Base-by-base conservation (phyloP, 2,797 vertebrate species). In the Lacerta bilineata region DNA sequence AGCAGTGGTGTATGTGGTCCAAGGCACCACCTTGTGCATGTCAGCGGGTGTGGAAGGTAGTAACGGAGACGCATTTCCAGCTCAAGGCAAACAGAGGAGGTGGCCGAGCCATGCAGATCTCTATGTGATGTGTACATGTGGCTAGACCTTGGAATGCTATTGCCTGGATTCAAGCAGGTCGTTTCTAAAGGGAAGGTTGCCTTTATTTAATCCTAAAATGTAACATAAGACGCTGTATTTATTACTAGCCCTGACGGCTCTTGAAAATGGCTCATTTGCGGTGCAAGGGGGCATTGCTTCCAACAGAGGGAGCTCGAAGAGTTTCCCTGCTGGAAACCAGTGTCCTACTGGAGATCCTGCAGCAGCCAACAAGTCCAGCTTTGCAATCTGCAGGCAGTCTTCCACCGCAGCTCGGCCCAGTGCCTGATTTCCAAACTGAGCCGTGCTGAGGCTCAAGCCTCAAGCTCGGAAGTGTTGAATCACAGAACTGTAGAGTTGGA, bases 251-350 rank as follows among this genome's bases (percentile, higher is more conserved):
- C 20, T 50, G 10, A 50, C 4, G 46, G 27, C 20, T 78, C 64
- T 18, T 23, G 27, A 8, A 71, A 77, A 2, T 8, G 3, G 15
- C 36, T 55, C 50, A 15, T 55, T 55, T 55, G 50, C 11, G 50
- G 13, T 55, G 50, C 50, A 55, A 11, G 3, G 3, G 3, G 2
- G 1, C 50, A 15, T 55, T 15, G 3, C 15, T 55, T 55, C 80
- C 88, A 68, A 29, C 69, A 89, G 88, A 33, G 69, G 77, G 77
- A 39, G 9, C 23, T 55, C 71, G 39, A 76, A 29, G n/a, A 17
- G 69, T 33, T 20, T 18, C 18, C n/a, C 27, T 1, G 8, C 69
- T 78, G 43, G 5, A 36, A 80, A 71, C 25, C 17, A 8, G 25
- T 46, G 80, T 77, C 64, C 5, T 68, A 15, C 69, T 43, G 79